phyloP scores from a whole-genome alignment of 2,113 vertebrate genomes.

The Eurypyga helias region DNA sequence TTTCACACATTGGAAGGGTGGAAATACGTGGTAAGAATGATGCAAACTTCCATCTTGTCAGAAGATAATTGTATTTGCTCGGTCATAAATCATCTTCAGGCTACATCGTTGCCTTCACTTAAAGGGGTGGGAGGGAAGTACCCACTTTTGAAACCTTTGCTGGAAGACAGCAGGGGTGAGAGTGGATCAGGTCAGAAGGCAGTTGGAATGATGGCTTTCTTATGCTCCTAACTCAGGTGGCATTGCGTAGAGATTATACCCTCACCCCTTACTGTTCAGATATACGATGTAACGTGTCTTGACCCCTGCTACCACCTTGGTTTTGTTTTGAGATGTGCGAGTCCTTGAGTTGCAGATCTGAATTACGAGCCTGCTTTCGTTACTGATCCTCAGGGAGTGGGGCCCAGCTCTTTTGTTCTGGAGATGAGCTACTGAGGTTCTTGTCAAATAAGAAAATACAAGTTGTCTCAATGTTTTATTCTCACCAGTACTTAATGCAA shows the following conservation, averaged over 20 bases:
- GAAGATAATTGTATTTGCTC: not conserved
- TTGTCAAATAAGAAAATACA: not conserved
- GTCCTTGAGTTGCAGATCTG: not conserved
- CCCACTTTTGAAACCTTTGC: not conserved
- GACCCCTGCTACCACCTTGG: not conserved
- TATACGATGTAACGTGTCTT: not conserved
- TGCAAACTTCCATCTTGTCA: not conserved
- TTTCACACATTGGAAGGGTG: not conserved
- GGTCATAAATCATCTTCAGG: not conserved
- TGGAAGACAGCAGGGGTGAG: not conserved
- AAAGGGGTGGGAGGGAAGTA: not conserved
- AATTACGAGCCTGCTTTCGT: not conserved
- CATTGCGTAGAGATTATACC: not conserved
- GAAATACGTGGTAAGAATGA: slow-evolving; percentile 35
- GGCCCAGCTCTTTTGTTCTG: not conserved
- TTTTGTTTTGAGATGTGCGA: not conserved
- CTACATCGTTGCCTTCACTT: not conserved
- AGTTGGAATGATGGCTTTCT: not conserved
- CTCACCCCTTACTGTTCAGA: not conserved
- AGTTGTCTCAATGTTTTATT: not conserved
- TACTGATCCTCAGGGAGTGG: not conserved
- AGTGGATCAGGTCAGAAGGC: not conserved
- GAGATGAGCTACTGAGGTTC: not conserved
- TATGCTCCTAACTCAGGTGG: not conserved
- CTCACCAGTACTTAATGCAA: not conserved